phyloP scores from a whole-genome alignment of 2,888 invertebrate species.

The Acleris cristana region DNA sequence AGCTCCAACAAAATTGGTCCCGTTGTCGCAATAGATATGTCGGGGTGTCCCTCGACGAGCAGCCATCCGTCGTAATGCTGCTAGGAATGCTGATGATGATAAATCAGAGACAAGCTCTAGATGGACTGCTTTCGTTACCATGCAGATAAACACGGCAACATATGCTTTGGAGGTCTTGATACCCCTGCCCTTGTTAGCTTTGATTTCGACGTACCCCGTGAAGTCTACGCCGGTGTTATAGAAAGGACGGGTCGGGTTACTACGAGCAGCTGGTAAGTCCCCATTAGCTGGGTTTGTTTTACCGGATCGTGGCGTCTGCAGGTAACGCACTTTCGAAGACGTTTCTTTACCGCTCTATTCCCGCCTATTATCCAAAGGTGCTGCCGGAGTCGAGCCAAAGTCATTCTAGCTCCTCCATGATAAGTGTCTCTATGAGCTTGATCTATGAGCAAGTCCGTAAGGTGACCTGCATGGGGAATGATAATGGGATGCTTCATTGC shows the following conservation, averaged over 20 bases:
- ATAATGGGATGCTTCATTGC: neutral
- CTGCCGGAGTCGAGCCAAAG: conserved; percentile 30
- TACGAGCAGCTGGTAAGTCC: neutral
- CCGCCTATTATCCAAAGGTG: conserved; percentile 36
- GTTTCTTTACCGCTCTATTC: conserved; percentile 18
- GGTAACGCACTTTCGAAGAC: neutral
- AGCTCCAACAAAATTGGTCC: neutral
- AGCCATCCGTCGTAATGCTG: neutral
- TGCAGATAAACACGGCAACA: neutral
- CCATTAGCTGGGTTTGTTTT: neutral
- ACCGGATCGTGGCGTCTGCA: neutral
- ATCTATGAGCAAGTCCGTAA: neutral
- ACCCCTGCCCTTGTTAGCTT: neutral
- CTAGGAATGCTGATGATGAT: conserved; percentile 1
- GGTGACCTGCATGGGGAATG: neutral
- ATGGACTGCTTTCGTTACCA: neutral
- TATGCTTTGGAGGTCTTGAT: conserved; percentile 28
- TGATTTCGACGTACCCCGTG: neutral
- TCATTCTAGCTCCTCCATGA: conserved; percentile 37
- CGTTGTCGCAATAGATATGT: neutral
- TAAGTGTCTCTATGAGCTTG: conserved; percentile 34
- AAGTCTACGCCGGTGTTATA: neutral
- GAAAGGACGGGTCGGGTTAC: neutral
- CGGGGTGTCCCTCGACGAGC: neutral
- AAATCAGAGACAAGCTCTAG: neutral